phyloP scores from a whole-genome alignment of 2,113 vertebrate species.

The Tachuris rubrigastra region DNA sequence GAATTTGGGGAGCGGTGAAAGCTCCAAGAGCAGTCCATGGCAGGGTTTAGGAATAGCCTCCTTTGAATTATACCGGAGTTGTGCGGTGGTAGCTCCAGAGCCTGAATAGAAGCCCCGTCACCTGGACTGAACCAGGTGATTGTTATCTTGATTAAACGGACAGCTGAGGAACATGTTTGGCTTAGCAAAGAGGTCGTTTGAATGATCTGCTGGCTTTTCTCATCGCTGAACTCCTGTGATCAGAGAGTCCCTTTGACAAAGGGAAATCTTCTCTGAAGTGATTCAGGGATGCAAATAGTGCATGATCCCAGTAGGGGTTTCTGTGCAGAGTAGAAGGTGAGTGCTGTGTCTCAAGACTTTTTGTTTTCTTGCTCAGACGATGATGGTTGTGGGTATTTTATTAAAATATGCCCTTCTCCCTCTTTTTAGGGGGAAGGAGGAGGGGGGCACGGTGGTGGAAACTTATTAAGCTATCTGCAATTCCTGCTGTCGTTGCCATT shows the following conservation, averaged over 20 bases:
- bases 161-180: background rate
- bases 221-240: background rate
- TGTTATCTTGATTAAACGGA: background rate
- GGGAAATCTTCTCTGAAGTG: background rate
- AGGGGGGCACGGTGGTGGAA: background rate
- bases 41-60: background rate
- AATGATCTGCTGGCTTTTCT: background rate
- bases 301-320: background rate
- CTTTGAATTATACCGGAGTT: accelerated
- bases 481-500: background rate
- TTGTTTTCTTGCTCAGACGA: background rate
- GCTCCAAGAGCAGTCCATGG: background rate
- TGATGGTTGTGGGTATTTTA: background rate
- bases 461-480: background rate
- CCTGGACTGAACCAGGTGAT: background rate
- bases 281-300: background rate
- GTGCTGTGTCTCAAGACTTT: background rate
- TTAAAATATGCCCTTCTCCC: background rate
- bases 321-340: background rate
- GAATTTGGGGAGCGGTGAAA: background rate
- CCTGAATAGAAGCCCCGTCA: background rate
- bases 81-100: background rate
- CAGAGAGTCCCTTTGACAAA: background rate
- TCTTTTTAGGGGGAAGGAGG: background rate
- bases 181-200: background rate